These are phyloP conservation scores for Bhutanitis thaidina DNA, from an alignment of 2,888 invertebrate genomes.

Conservation along the genomic window DNA sequence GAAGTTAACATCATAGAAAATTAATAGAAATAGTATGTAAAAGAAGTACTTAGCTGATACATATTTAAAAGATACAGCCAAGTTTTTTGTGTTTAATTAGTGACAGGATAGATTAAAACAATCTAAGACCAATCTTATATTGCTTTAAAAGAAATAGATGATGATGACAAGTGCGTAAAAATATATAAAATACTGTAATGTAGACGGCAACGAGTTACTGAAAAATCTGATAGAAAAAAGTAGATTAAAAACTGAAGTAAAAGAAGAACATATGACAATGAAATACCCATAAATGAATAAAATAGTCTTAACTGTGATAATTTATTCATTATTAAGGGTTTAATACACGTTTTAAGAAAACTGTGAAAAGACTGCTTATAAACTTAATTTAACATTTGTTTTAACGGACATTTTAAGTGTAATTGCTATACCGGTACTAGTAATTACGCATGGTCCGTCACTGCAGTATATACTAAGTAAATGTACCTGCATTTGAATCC, in stretches of 20 bases:
- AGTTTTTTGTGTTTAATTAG: conserved; percentile 28
- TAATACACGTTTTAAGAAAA: conserved; percentile 2
- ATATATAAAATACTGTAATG: conserved; percentile 7
- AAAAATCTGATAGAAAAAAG: conserved; percentile 6
- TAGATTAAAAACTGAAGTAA: not conserved
- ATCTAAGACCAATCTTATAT: conserved; percentile 12
- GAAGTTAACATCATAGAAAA: conserved; percentile 32
- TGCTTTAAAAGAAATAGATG: conserved; percentile 13
- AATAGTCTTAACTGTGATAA: not conserved
- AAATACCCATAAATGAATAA: conserved; percentile 9
- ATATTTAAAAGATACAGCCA: conserved; percentile 24
- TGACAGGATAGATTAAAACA: conserved; percentile 22
- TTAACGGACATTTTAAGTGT: too few species aligned
- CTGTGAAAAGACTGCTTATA: conserved; percentile 8
- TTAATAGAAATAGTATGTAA: conserved; percentile 30
- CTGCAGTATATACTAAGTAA: too few species aligned
- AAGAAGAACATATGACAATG: conserved; percentile 6
- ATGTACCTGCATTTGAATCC: too few species aligned
- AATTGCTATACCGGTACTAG: too few species aligned
- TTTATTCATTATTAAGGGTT: conserved; percentile 9
- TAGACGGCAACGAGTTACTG: conserved; percentile 1
- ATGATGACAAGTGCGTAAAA: conserved; percentile 7
- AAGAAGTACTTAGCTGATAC: conserved; percentile 26
- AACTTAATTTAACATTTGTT: not conserved
- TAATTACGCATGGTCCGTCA: too few species aligned